Conservation (phyloP, 2,888 invertebrate species). For the Tinea pellionella region DNA sequence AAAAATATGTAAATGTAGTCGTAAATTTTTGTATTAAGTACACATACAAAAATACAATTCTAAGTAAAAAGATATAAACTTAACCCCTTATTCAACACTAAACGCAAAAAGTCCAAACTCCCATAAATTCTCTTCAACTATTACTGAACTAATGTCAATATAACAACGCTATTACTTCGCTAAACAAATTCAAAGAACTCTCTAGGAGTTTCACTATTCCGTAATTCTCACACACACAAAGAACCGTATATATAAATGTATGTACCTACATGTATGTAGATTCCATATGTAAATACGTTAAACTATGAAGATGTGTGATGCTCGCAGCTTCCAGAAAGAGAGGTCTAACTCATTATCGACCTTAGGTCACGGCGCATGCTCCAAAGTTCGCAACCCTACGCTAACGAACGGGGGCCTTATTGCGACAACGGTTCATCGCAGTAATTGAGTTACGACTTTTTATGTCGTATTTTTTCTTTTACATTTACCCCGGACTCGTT, state of each 20-base stretch:
- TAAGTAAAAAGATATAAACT: not conserved
- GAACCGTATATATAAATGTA: slow-evolving; percentile 25
- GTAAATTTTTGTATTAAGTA: too few relatives aligned
- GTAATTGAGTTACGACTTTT: slow-evolving; percentile 70
- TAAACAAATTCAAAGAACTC: slow-evolving; percentile 62
- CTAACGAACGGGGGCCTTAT: slow-evolving; percentile 59
- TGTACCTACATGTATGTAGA: slow-evolving; percentile 58
- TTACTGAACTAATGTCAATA: slow-evolving; percentile 60
- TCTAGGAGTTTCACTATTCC: slow-evolving; percentile 17
- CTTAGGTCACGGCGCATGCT: slow-evolving; percentile 70
- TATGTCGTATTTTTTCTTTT: slow-evolving; percentile 43
- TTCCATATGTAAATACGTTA: slow-evolving; percentile 65
- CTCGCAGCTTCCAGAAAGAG: slow-evolving; percentile 51
- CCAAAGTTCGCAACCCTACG: slow-evolving; percentile 39
- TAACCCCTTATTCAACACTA: slow-evolving; percentile 59
- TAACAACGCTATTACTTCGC: slow-evolving; percentile 62
- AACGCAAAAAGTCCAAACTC: slow-evolving; percentile 30
- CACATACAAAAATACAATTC: not conserved
- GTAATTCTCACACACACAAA: slow-evolving; percentile 6
- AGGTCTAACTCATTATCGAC: slow-evolving; percentile 69
- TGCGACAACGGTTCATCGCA: slow-evolving; percentile 64
- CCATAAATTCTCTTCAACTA: slow-evolving; percentile 66
- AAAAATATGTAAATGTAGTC: too few relatives aligned
- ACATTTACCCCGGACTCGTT: slow-evolving; percentile 12
- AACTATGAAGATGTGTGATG: slow-evolving; percentile 66